Evolutionary conservation across 2,888 invertebrate species (phyloP), one percentile per base, ranked within the genome.

Genomic region (Seira sanloemensis): DNA sequence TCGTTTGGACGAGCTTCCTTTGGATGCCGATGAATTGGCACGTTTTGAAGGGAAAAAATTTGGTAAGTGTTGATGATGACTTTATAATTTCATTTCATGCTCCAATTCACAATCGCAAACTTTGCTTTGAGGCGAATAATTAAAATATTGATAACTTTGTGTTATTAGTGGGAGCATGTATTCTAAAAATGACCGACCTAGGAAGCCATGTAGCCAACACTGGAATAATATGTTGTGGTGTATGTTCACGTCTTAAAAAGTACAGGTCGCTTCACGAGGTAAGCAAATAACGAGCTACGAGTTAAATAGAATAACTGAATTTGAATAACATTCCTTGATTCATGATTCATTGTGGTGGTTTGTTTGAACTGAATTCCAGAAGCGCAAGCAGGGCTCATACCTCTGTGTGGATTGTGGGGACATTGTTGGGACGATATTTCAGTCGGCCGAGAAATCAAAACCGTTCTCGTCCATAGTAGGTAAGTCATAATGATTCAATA

Each of bases 311-410:
- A 19, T 24, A 19, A n/a, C 16, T 46, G 71, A 12, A 24, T 2
- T n/a, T 1, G 16, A 12, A 67, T 67, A 67, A 25, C 26, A 25
- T 23, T 54, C n/a, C n/a, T n/a, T n/a, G n/a, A n/a, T n/a, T n/a
- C n/a, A n/a, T n/a, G n/a, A n/a, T n/a, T n/a, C n/a, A n/a, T n/a
- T n/a, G n/a, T n/a, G n/a, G n/a, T n/a, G n/a, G n/a, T n/a, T n/a
- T n/a, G n/a, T n/a, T n/a, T n/a, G n/a, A n/a, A n/a, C n/a, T n/a
- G n/a, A n/a, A n/a, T n/a, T 82, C 2, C 23, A 87, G 87, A 79
- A 80, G 71, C 78, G 73, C n/a, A 86, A 77, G 67, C 67, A 79
- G 1, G 86, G 86, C 19, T 67, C 84, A 18, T 87, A 84, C 54
- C 62, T 87, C 7, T 87, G 87, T 25, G 16, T 27, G n/a, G 79